Evolutionary conservation across 92 coral and sea anemone genomes (phyloP), one percentile per base, ranked within the genome.

Genomic region (Porites evermanni): DNA sequence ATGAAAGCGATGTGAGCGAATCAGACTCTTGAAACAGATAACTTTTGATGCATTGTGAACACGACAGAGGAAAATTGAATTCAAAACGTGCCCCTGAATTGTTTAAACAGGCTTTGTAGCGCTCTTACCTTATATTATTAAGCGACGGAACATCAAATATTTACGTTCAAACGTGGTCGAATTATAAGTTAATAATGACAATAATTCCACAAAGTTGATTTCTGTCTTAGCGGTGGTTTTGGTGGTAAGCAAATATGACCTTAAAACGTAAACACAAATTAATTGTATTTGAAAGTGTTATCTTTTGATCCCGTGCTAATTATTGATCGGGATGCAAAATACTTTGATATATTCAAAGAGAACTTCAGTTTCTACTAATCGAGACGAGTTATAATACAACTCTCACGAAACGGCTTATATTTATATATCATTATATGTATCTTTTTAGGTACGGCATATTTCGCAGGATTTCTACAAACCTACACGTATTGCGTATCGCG

Each of bases 1-100:
- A 87, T 1, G 96, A 86, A 24, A 92, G 88, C 54, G 88, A 90
- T 52, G 79, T 91, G 70, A 80, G 82, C 59, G 93, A 91, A 9
- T 63, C 84, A 66, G 93, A 77, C 23, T 32, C 76, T 38, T 38
- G 47, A 38, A 23, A 38, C 86, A 66, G 93, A 91, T 19, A 86
- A 79, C 87, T 74, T 74, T 19, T 53, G 38, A 9, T 23, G 24
- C 77, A 56, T 54, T 80, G 76, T 69, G n/a, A 68, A 80, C 73
- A 44, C 7, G n/a, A 7, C 21, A 11, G 50, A 54, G 59, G 77
- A 70, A 50, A 18, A 21, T 8, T 72, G 56, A 53, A 9, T 24
- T 9, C 14, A 18, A 8, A 11, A 18, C 77, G 56, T 72, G 13
- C 56, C 56, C 10, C 50, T 14, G 50, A 5, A 50, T 47, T 6